A percentile compares a stretch with the other conserved stretches of the same genome.
phyloP scores from a whole-genome alignment of 2,888 invertebrate species.

The Caenorhabditis sp. region DNA sequence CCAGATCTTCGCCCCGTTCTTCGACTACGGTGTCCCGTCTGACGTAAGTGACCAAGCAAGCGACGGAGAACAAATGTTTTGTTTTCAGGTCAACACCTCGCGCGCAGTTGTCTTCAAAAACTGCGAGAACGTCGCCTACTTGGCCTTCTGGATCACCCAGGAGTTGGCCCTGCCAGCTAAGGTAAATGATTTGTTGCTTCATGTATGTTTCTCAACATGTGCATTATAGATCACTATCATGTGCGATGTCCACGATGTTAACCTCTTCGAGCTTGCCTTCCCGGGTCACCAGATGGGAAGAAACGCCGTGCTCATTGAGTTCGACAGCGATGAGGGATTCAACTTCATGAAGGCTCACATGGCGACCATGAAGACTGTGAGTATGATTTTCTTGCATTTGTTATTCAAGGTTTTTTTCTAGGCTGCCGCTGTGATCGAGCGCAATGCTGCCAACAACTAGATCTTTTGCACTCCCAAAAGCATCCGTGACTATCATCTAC shows the following conservation, averaged over 20 bases:
- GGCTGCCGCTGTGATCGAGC: neutral
- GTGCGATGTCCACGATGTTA: neutral
- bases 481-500: neutral
- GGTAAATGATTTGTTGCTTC: too few relatives aligned
- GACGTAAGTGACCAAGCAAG: neutral
- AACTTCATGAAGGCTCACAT: neutral
- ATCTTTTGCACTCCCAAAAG: too few relatives aligned
- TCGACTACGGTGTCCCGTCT: too few relatives aligned
- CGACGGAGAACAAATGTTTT: neutral
- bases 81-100: neutral
- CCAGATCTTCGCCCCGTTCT: too few relatives aligned
- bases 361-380: neutral
- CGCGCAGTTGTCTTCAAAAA: neutral
- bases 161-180: neutral
- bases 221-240: neutral
- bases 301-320: neutral
- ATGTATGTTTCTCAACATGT: too few relatives aligned
- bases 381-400: too few relatives aligned
- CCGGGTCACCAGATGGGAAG: neutral
- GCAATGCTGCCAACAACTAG: too few relatives aligned
- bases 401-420: neutral
- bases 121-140: neutral
- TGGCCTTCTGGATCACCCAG: neutral
- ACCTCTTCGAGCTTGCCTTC: neutral
- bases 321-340: neutral